Evolutionary conservation across 2,888 invertebrate genomes (phyloP).

Genomic region (Abrostola tripartita): DNA sequence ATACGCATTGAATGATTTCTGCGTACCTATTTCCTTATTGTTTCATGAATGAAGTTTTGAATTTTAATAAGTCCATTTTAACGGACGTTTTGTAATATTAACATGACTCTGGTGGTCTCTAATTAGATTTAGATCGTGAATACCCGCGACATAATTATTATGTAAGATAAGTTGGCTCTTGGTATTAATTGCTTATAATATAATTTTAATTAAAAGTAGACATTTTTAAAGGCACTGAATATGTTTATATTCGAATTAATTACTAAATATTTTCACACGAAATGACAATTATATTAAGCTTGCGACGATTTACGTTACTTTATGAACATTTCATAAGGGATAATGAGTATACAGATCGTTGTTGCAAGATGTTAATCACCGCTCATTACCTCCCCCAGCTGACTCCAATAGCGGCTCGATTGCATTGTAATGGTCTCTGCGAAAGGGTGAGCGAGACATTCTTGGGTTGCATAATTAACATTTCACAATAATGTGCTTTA

Average conservation of each 20-base stretch:
- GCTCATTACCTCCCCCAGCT: constrained; percentile 61
- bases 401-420: constrained; percentile 60
- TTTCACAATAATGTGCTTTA: constrained; percentile 25
- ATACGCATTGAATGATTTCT: constrained; percentile 81
- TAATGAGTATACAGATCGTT: constrained; percentile 60
- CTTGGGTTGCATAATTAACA: constrained; percentile 45
- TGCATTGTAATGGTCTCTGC: constrained; percentile 64
- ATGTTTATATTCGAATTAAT: constrained; percentile 16
- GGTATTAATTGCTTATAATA: not conserved
- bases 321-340: constrained; percentile 47
- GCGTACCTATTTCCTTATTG: constrained; percentile 84
- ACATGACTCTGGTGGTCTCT: constrained; percentile 9
- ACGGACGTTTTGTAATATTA: constrained; percentile 45
- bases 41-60: constrained; percentile 82
- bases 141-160: constrained; percentile 1
- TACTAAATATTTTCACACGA: constrained; percentile 22
- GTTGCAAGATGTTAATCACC: constrained; percentile 63
- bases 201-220: not conserved
- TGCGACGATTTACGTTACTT: constrained; percentile 43
- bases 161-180: not conserved
- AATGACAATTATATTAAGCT: constrained; percentile 31
- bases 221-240: not conserved
- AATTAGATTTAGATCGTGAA: not conserved
- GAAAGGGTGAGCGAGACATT: constrained; percentile 55
- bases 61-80: constrained; percentile 71